A percentile compares a stretch with the other conserved stretches of the same genome.
Conservation (phyloP, 2,113 vertebrate species). For the Podarcis raffonei region DNA sequence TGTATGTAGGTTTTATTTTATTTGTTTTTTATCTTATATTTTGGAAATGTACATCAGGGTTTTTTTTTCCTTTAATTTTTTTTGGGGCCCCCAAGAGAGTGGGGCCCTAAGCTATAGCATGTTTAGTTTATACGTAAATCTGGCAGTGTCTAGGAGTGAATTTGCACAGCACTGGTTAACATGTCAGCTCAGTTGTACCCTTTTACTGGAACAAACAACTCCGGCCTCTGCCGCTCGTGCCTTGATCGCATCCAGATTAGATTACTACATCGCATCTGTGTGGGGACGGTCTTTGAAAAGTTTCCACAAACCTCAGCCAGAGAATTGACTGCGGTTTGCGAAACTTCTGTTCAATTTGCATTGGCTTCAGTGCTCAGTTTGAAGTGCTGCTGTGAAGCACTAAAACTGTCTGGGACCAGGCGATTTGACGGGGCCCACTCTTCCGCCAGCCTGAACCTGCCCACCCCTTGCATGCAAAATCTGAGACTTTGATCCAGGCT, state of each 20-base stretch:
- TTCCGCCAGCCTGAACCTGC: background rate
- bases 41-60: too few relatives aligned
- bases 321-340: background rate
- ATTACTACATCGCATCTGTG: background rate
- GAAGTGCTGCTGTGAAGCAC: background rate
- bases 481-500: background rate
- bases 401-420: background rate
- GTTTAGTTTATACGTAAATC: too few relatives aligned
- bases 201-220: background rate
- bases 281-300: background rate
- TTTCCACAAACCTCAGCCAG: background rate
- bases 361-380: background rate
- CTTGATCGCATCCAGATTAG: background rate
- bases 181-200: background rate
- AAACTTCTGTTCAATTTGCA: background rate
- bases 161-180: background rate
- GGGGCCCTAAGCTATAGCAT: too few relatives aligned
- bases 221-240: background rate
- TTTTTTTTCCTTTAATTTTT: too few relatives aligned
- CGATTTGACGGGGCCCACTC: too few relatives aligned
- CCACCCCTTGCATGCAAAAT: background rate
- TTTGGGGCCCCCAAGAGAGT: too few relatives aligned
- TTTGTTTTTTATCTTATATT: too few relatives aligned
- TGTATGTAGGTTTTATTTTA: too few relatives aligned
- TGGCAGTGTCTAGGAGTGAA: background rate